Base-by-base conservation (phyloP, 2,888 invertebrate species). In the Embidobia sp. region DNA sequence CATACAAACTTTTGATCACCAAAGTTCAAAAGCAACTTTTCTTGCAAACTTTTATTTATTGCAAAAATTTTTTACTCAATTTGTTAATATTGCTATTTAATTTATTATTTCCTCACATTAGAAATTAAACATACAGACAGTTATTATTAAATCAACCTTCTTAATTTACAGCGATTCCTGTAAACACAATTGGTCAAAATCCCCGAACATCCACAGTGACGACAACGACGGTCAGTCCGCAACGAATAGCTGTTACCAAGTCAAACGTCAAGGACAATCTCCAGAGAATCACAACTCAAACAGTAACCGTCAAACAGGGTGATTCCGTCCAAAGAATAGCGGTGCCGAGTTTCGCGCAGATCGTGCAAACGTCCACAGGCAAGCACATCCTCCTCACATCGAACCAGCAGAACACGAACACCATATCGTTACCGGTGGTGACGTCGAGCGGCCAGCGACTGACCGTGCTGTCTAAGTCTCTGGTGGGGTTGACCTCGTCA, bases 301-400 rank as follows among this genome's bases (percentile, higher is more conserved):
- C 87, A 35, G 86, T 88, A 61, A 87, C 90, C 13, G 85, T 89
- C 31, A 87, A 90, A 64, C 86, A 87, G 81, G 88, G 88, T 61
- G 88, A 87, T 84, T 89, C 89, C 80, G 86, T 89, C 80, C 89
- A 88, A 77, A 86, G 88, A 82, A 87, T 88, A 84, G 85, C 87
- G 33, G 84, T 88, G 59, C 87, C 89, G 57, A 83, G 86, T 81
- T 88, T 92, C 81, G 93, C 94, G 37, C 94, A 94, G 85, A 90
- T 95, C 51, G 93, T 95, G 46, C 94, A 95, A 86, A 94, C 94
- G 3, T 91, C 93, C 16, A 91, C 92, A 53, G 95, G 95, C 5
- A 93, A 93, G 82, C 94, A 94, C 87, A 91, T 94, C 81, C 90
- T 94, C 74, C 86, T 94, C 49, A 92, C 94, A 2, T 91, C 93